Evolutionary conservation across 2,797 vertebrate genomes (phyloP).

Genomic region (Xenops minutus): DNA sequence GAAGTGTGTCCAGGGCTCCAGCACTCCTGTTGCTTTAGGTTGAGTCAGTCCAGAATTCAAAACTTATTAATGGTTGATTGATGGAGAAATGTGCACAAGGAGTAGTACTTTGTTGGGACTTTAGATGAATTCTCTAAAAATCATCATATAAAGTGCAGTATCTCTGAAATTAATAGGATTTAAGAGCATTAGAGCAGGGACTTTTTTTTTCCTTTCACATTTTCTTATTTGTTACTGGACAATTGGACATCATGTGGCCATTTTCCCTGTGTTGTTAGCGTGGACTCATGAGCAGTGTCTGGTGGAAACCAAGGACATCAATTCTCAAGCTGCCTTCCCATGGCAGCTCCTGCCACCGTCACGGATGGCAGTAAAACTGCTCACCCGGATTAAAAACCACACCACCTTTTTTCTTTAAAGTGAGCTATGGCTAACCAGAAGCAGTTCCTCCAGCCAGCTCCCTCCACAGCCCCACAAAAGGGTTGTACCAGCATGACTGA

Average conservation of each 20-base stretch:
- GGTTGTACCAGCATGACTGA: neutral
- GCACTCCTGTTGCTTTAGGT: neutral
- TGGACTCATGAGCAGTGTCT: neutral
- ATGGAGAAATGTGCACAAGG: neutral
- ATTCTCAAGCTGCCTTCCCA: neutral
- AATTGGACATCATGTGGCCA: fast-evolving
- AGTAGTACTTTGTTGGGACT: neutral
- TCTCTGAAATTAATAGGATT: neutral
- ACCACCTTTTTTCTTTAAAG: neutral
- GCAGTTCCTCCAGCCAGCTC: neutral
- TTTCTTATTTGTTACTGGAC: neutral
- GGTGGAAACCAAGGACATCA: neutral
- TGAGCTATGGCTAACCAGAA: neutral
- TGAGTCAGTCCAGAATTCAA: neutral
- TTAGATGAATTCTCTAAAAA: neutral
- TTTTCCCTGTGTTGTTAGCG: neutral
- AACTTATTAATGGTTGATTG: neutral
- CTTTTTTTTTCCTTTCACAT: neutral
- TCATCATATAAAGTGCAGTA: neutral
- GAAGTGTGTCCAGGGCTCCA: neutral
- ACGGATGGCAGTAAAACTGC: neutral
- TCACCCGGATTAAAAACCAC: neutral
- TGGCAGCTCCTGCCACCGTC: neutral
- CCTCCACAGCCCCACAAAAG: neutral
- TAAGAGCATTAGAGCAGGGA: neutral